phyloP scores from a whole-genome alignment of 2,888 invertebrate species.

The Trilocha varians region DNA sequence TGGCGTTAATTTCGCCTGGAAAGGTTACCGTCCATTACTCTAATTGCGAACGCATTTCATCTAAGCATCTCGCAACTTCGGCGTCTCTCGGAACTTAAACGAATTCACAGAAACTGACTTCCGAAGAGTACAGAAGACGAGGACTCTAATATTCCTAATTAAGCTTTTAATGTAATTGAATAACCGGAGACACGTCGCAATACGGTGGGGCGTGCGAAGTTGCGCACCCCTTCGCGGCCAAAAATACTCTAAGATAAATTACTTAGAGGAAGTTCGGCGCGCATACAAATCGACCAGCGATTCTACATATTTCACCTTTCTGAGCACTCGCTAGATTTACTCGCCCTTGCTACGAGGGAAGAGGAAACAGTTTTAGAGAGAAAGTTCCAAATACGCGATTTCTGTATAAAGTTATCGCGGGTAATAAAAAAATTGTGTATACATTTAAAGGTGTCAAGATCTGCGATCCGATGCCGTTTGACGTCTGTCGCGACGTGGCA shows the following conservation, averaged over 20 bases:
- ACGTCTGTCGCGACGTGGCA: constrained; percentile 53
- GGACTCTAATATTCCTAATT: constrained; percentile 68
- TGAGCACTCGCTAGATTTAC: constrained; percentile 54
- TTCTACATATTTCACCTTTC: constrained; percentile 58
- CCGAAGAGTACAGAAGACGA: constrained; percentile 59
- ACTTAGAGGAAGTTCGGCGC: constrained; percentile 53
- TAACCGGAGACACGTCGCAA: constrained; percentile 58
- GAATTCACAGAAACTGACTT: constrained; percentile 54
- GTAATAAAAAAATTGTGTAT: constrained; percentile 60
- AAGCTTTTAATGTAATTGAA: constrained; percentile 72
- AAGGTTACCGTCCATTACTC: constrained; percentile 67
- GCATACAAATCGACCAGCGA: constrained; percentile 62
- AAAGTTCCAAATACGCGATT: constrained; percentile 34
- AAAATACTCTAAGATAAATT: constrained; percentile 68
- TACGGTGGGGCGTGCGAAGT: constrained; percentile 38
- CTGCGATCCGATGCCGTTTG: constrained; percentile 38
- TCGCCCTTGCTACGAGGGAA: constrained; percentile 38
- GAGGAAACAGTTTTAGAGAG: constrained; percentile 28
- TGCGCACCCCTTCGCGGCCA: constrained; percentile 46
- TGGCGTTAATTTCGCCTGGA: constrained; percentile 55
- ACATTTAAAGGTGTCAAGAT: constrained; percentile 57
- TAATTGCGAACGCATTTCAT: constrained; percentile 70
- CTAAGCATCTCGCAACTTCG: constrained; percentile 63
- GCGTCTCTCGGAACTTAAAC: constrained; percentile 51
- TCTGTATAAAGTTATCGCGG: constrained; percentile 56